Base-by-base conservation (phyloP, 2,888 invertebrate genomes). In the Euplexia lucipara region DNA sequence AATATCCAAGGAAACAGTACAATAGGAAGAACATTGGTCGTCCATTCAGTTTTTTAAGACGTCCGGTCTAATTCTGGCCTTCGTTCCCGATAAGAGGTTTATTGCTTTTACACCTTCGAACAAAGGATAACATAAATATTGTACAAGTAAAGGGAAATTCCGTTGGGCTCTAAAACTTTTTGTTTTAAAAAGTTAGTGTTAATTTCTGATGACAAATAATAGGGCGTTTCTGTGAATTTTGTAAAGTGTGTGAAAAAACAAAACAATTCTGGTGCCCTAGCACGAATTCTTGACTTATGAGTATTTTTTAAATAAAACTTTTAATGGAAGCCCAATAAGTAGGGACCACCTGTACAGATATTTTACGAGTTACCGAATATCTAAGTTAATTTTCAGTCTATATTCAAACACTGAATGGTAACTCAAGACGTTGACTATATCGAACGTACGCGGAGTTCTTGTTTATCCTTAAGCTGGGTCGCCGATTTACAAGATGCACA, bases 101-200 rank as follows among this genome's bases (percentile, higher is more conserved):
- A 82, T 82, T 61, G 70, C 66, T 74, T 85, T 84, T 49, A 83
- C 86, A 83, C 84, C 79, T 85, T 73, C 53, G 60, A 42, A 86
- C 86, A 86, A 86, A 83, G 75, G 75, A 72, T 65, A 70, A 68
- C 59, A 48, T 10, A 45, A 42, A 48, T 59, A 58, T 32, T 74
- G 80, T 74, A 18, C 20, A 77, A 71, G 66, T 66, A 59, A 58
- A 58, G 58, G 58, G 71, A 77, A 70, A 75, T 77, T 71, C 68
- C 54, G 52, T 60, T 76, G 66, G 63, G 14, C 53, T 34, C 41
- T 7, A 32, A 12, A 8, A 7, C 9, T 49, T 70, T 71, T 78
- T 81, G 57, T 64, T 62, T 52, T n/a, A 41, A 45, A 49, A 62
- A 56, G 39, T 64, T 82, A 78, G 78, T 84, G 81, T 78, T 51